Evolutionary conservation across 1,140 invertebrate genomes (phyloP).

Genomic region (Zaprionus camerounensis): DNA sequence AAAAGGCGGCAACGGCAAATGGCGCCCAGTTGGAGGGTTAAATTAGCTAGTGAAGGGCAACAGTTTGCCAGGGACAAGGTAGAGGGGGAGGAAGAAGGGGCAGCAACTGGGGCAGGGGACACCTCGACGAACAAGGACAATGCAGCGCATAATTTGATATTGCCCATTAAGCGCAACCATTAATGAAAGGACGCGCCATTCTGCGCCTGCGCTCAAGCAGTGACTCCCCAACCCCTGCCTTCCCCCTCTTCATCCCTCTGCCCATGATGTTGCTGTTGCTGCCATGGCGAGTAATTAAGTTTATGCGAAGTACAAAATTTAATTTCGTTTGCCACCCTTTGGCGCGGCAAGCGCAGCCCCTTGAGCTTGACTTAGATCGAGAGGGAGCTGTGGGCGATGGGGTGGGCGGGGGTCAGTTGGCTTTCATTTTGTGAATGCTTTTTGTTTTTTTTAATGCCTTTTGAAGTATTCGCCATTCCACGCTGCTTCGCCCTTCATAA

Average conservation of each 20-base stretch:
- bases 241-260: neutral
- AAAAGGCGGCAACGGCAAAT: conserved; percentile 52
- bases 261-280: conserved; percentile 5
- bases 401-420: conserved; percentile 44
- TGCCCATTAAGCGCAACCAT: conserved; percentile 79
- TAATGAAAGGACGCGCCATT: conserved; percentile 63
- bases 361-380: neutral
- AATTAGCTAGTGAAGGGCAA: conserved; percentile 56
- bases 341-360: conserved; percentile 27
- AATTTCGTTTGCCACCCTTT: conserved; percentile 80
- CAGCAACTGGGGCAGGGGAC: conserved; percentile 30
- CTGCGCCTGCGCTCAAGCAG: conserved; percentile 59
- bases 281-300: conserved; percentile 78
- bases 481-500: conserved; percentile 41
- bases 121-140: conserved; percentile 49
- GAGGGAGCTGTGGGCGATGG: neutral
- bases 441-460: conserved; percentile 79
- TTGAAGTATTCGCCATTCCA: conserved; percentile 67
- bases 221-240: conserved; percentile 25
- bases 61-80: neutral
- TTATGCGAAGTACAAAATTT: conserved; percentile 83
- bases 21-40: conserved; percentile 64
- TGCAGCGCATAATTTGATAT: conserved; percentile 82
- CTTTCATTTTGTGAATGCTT: conserved; percentile 70
- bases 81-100: neutral